Percentiles rank a stretch among this genome's conserved stretches.
Conservation (phyloP, 2,797 vertebrate species). For the Notamacropus eugenii region DNA sequence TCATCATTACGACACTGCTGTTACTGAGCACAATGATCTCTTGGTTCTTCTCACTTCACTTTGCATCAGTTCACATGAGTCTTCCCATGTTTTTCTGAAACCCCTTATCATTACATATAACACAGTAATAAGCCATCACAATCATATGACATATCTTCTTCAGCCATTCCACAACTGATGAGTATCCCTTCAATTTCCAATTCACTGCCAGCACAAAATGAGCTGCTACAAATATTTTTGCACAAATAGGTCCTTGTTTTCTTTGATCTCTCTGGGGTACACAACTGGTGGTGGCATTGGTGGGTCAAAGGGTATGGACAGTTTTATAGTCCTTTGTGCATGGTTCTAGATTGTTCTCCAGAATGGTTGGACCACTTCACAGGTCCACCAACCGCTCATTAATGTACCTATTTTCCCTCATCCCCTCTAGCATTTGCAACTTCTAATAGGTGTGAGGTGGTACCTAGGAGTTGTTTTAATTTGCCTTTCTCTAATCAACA, state of each 20-base stretch:
- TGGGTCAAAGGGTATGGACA: not conserved
- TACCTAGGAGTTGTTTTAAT: not conserved
- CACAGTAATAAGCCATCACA: not conserved
- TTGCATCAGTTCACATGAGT: not conserved
- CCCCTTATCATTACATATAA: not conserved
- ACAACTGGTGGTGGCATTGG: not conserved
- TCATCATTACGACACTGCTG: not conserved
- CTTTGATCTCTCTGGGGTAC: not conserved
- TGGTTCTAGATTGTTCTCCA: not conserved
- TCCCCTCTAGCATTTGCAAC: not conserved
- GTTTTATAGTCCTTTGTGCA: not conserved
- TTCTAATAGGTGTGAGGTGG: not conserved
- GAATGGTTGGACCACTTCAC: not conserved
- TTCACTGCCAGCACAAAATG: not conserved
- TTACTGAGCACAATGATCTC: not conserved
- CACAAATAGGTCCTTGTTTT: not conserved
- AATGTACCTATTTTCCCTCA: not conserved
- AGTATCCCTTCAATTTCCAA: not conserved
- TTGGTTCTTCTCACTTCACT: not conserved
- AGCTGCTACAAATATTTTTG: not conserved
- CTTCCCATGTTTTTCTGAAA: not conserved
- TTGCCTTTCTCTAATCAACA: not conserved
- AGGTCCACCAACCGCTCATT: too few relatives aligned
- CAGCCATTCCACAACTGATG: not conserved
- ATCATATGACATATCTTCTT: not conserved